These are phyloP conservation scores for Alethe diademata DNA, from an alignment of 2,113 vertebrate genomes.

Conservation along the genomic window DNA sequence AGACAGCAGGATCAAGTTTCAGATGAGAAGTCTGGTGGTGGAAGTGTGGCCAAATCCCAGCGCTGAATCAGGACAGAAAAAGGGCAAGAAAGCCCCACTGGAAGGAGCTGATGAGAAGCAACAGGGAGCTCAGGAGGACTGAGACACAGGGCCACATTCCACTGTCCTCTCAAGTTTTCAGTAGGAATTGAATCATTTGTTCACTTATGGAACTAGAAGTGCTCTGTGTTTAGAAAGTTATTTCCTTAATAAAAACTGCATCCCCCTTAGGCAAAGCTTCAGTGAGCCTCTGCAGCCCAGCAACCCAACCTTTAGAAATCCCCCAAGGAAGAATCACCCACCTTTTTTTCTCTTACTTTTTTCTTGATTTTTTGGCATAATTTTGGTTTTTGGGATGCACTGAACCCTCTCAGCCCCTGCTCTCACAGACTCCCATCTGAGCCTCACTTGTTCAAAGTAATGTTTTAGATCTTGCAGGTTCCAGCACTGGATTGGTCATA, in stretches of 20 bases:
- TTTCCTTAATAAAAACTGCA: conserved; percentile 24
- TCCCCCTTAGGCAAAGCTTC: conserved; percentile 15
- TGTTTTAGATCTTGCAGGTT: neutral
- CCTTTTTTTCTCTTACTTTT: neutral
- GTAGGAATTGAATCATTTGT: conserved; percentile 41
- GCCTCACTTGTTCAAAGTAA: neutral
- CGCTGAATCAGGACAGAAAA: neutral
- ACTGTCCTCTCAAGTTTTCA: neutral
- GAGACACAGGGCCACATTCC: neutral
- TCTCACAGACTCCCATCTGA: neutral
- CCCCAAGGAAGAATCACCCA: neutral
- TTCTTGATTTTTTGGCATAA: neutral
- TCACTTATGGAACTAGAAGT: conserved; percentile 26
- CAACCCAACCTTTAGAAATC: neutral
- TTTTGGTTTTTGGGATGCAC: neutral
- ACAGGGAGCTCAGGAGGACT: neutral
- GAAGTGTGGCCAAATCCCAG: conserved; percentile 37
- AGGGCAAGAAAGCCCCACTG: neutral
- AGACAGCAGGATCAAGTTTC: conserved; percentile 51
- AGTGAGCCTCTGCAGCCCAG: neutral
- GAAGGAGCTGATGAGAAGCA: conserved; percentile 1
- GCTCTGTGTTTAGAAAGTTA: conserved; percentile 38
- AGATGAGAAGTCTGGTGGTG: conserved; percentile 27
- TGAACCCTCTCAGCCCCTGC: neutral
- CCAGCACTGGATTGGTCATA: neutral